Evolutionary conservation across 2,797 vertebrate genomes (phyloP), one percentile per base, ranked within the genome.

Genomic region (Odontamblyopus rebecca): DNA sequence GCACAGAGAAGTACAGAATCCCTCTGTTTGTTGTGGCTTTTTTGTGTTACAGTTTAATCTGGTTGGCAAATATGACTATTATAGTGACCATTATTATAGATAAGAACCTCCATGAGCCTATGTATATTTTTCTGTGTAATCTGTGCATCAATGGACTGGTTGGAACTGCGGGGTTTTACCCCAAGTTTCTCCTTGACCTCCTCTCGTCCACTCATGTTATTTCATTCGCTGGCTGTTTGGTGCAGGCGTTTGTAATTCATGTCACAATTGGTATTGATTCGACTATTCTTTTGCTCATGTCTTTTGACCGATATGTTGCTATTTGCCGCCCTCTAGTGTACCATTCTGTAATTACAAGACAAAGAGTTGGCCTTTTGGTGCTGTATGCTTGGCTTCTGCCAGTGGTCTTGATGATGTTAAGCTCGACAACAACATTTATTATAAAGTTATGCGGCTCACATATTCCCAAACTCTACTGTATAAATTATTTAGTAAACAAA

Each of bases 301-400:
- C 85, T 1, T 88, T 73, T 59, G 85, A 89, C 76, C 72, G 86
- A 72, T 89, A 82, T 63, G 60, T 88, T 62, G 89, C 89, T 0
- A 84, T 91, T 63, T 91, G 89, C 68, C 79, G 72, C 30, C 89
- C 89, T 0, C 81, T 90, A 59, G 26, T 38, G 2, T 89, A 87
- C 32, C 63, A 73, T 59, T 68, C 67, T 9, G 44, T 80, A n/a
- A 76, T 73, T 67, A 76, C 70, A 7, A 83, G 1, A 29, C 60
- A 68, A 19, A 74, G 0, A 35, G 0, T 83, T 0, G 5, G 2
- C 19, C 0, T 72, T 0, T 70, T 72, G 0, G 5, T 75, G 16
- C 30, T 35, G 56, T 60, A 70, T 7, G 30, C 74, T 60, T 81
- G 84, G 77, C 0, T 83, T 32, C 0, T 1, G n/a, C 76, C 84